Base-by-base conservation (phyloP, 2,888 invertebrate genomes). In the Caradrina kadenii region DNA sequence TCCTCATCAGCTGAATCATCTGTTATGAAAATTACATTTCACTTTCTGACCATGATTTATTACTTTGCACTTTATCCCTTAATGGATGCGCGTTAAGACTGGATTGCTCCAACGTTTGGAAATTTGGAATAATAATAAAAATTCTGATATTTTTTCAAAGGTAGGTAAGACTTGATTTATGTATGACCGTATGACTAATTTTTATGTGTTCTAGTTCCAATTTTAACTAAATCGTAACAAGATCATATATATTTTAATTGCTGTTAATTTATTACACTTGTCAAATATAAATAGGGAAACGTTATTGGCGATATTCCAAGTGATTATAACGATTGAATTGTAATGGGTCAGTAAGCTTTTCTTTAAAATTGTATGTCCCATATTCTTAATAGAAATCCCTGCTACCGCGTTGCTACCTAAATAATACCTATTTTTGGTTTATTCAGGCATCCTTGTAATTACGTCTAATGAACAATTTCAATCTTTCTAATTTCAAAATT, bases 1-100 rank as follows among this genome's bases (percentile, higher is more conserved):
- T 92, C 93, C 66, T 90, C 91, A 61, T 73, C 90, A 60, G 91
- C 83, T 71, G 84, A 81, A 90, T 92, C 93, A 92, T 93, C 93
- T 94, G 93, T 90, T 85, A 80, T 76, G 79, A 78, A 81, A 86
- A 88, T 83, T 78, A 72, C 52, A 80, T 76, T 79, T 78, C 66
- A 79, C 56, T 56, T 56, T 83, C 48, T 55, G 62, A 17, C 48
- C 56, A 48, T 53, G n/a, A 59, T 22, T 15, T 52, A 13, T 56
- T n/a, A 42, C 19, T n/a, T 19, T 19, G 11, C 31, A 62, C 31
- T 62, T 62, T 17, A 22, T 70, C 6, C 31, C 13, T 48, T 49
- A 26, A 48, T 45, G 17, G 22, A 21, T 60, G 48, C 50, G 45
- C 50, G 31, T 54, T 35, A 52, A 52, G 26, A 39, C 54, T 73